Conservation (phyloP, 2,113 vertebrate species). For the Myrmecophaga tridactyla region DNA sequence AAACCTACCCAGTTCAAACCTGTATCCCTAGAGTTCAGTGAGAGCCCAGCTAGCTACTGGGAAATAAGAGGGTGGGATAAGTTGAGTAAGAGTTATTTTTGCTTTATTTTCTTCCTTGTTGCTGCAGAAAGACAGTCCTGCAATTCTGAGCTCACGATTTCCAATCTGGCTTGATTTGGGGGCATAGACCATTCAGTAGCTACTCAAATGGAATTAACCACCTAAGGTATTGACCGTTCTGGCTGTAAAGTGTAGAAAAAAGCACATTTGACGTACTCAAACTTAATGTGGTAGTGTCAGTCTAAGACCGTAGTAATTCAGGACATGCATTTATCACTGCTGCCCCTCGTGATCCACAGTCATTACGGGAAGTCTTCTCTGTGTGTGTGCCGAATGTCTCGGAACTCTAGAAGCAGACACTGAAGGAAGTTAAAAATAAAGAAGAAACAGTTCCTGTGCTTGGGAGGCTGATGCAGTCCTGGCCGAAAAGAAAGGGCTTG, state of each 20-base stretch:
- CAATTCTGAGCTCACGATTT: background rate
- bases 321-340: background rate
- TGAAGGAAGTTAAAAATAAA: slow-evolving; percentile 47
- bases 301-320: background rate
- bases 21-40: background rate
- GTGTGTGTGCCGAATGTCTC: background rate
- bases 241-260: background rate
- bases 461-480: background rate
- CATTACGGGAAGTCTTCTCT: background rate
- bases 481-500: slow-evolving; percentile 18
- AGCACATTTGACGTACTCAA: background rate
- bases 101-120: slow-evolving; percentile 8
- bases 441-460: background rate
- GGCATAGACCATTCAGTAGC: background rate
- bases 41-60: slow-evolving; percentile 23
- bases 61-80: background rate
- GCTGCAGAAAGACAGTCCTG: background rate
- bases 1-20: background rate
- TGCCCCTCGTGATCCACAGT: background rate
- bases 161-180: background rate
- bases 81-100: background rate
- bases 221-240: background rate
- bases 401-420: background rate
- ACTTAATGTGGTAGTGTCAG: background rate
- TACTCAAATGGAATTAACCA: background rate